Evolutionary conservation across 2,113 vertebrate genomes (phyloP).

Genomic region (Furnarius figulus): DNA sequence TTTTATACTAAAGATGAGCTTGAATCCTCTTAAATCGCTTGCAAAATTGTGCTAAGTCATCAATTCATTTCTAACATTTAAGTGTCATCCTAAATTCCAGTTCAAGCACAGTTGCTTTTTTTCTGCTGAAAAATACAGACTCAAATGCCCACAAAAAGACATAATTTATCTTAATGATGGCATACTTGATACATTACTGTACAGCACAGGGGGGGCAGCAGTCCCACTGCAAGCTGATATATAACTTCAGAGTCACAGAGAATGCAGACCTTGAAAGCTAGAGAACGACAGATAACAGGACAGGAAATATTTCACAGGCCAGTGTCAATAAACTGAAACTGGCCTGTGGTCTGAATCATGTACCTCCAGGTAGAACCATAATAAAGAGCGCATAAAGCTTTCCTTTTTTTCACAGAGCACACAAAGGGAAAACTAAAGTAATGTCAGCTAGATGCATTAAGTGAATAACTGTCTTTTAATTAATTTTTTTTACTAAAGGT

Average conservation of each 20-base stretch:
- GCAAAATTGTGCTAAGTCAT: constrained; percentile 11
- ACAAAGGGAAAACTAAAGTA: constrained; percentile 12
- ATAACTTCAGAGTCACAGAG: constrained; percentile 44
- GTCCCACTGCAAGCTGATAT: constrained; percentile 24
- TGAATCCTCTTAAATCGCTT: not conserved
- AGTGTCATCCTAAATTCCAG: constrained; percentile 4
- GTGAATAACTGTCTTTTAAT: constrained; percentile 33
- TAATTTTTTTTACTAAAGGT: not conserved
- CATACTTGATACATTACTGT: constrained; percentile 41
- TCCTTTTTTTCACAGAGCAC: not conserved
- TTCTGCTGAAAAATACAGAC: constrained; percentile 19
- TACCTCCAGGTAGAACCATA: not conserved
- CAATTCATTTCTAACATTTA: constrained; percentile 13
- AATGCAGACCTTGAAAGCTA: constrained; percentile 31
- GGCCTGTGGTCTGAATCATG: not conserved
- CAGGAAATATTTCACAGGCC: constrained; percentile 7
- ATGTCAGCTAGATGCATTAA: not conserved
- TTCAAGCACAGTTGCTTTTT: constrained; percentile 20
- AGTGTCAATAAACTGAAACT: constrained; percentile 20
- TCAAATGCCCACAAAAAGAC: constrained; percentile 17
- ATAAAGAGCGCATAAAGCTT: constrained; percentile 18
- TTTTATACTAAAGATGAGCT: not conserved
- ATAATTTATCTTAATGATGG: constrained; percentile 61
- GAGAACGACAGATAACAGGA: constrained; percentile 30
- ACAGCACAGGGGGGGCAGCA: not conserved